Conservation (phyloP, 2,888 invertebrate species). For the Priocnemis perturbator region DNA sequence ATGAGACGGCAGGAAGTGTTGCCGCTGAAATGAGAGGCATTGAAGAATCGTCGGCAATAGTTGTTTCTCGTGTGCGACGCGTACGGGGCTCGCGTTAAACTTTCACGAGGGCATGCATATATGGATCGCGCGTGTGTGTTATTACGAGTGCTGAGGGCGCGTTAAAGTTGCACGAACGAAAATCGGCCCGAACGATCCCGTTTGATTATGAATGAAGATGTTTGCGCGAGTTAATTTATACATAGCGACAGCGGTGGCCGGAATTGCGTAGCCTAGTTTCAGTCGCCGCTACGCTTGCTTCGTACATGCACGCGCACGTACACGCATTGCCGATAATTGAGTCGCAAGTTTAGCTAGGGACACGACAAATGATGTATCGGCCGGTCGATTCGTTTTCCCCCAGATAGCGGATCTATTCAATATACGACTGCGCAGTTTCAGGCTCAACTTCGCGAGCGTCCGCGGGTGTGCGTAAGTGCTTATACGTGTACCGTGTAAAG, state of each 20-base stretch:
- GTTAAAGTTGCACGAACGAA: background rate
- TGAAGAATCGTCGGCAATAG: too few species aligned
- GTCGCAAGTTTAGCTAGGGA: conserved; percentile 53
- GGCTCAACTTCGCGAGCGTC: conserved; percentile 23
- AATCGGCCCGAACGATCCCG: too few species aligned
- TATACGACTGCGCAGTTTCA: conserved; percentile 51
- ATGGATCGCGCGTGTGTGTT: background rate
- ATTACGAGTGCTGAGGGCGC: background rate
- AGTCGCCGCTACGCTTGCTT: too few species aligned
- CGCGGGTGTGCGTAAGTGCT: conserved; percentile 13
- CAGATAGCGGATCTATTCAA: conserved; percentile 68
- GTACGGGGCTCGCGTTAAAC: too few species aligned
- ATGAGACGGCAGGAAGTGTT: too few species aligned
- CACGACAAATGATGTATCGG: conserved; percentile 57
- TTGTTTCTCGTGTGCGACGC: too few species aligned
- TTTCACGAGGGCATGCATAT: too few species aligned
- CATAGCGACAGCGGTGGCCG: too few species aligned
- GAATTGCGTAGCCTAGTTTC: too few species aligned
- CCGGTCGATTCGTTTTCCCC: conserved; percentile 62
- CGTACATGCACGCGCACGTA: conserved; percentile 21
- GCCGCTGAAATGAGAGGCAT: too few species aligned
- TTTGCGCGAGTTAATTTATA: background rate
- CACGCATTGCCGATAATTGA: conserved; percentile 49
- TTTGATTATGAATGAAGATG: background rate
- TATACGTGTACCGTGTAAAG: conserved; percentile 11